Evolutionary conservation across 1,140 invertebrate species (phyloP).

Genomic region (Thereuonema tuberculata): DNA sequence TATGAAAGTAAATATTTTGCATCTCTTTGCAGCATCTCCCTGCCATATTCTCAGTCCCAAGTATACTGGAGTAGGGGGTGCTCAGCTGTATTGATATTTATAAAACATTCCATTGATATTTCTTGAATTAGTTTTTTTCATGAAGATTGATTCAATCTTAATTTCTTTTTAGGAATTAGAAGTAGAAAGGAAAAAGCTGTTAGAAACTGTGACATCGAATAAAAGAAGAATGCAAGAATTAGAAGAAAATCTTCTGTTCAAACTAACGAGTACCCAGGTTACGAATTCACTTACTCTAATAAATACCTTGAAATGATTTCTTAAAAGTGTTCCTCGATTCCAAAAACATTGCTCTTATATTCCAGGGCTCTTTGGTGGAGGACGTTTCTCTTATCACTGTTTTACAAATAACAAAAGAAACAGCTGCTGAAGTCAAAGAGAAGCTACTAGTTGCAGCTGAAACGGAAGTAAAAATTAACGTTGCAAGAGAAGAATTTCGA

Average conservation of each 20-base stretch:
- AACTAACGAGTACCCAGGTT: conserved; percentile 74
- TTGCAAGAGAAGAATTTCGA: conserved; percentile 85
- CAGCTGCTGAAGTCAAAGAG: conserved; percentile 85
- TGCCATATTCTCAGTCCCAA: too few relatives aligned
- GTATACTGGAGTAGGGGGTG: too few relatives aligned
- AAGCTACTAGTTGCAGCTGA: conserved; percentile 79
- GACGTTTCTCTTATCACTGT: conserved; percentile 89
- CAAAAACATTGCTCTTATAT: not conserved
- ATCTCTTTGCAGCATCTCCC: too few relatives aligned
- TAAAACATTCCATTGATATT: too few relatives aligned
- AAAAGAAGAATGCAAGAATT: conserved; percentile 91
- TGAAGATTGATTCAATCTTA: too few relatives aligned
- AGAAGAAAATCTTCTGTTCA: conserved; percentile 76
- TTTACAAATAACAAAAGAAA: conserved; percentile 78
- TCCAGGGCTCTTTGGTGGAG: conserved; percentile 77
- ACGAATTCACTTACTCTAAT: not conserved
- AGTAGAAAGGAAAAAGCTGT: conserved; percentile 79
- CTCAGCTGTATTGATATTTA: too few relatives aligned
- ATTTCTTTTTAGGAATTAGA: conserved; percentile 68
- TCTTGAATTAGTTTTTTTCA: too few relatives aligned
- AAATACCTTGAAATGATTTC: not conserved
- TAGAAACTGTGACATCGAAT: conserved; percentile 91
- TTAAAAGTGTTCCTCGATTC: too few relatives aligned
- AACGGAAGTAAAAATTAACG: conserved; percentile 85
- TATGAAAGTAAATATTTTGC: too few relatives aligned